Evolutionary conservation across 1,140 invertebrate species (phyloP), one percentile per base, ranked within the genome.

Genomic region (Apis mellifera): DNA sequence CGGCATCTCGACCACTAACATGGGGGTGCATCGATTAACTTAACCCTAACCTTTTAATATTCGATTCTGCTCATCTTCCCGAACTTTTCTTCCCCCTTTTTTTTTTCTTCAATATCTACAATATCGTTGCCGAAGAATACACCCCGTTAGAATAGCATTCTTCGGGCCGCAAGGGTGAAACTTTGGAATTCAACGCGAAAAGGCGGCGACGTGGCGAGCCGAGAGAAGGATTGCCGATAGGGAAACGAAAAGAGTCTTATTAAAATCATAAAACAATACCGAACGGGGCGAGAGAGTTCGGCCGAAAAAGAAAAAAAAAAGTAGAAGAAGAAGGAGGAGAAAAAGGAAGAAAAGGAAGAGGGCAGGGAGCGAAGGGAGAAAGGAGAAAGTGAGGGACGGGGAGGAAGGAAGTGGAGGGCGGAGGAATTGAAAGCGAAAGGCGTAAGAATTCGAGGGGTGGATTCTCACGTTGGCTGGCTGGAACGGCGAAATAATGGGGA

Each of bases 401-500:
- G 32, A 42, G 32, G 32, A 42, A 42, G 32, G 32, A 81, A 83
- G 78, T 52, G 85, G 85, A 85, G 87, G 77, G 86, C 79, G 86
- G 32, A 5, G 72, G 72, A 77, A 78, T 71, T 71, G 78, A 75
- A 79, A 82, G 78, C 57, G 84, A 87, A 85, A 88, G 76, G 86
- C 80, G 86, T 90, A 89, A 85, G 88, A 88, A 87, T 87, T 72
- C 84, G 60, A 65, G 71, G 84, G 74, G 50, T 77, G 69, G 62
- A 50, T 60, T 74, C 65, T 73, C 21, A 11, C 48, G 68, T 68
- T 82, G 75, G 65, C 65, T 66, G 32, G 32, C 59, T 80, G 81
- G 77, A 83, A 86, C 71, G 79, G 87, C 71, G 85, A 89, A 92
- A 90, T 93, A 91, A 92, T 92, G 90, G 90, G 90, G 90, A 90